Evolutionary conservation across 2,797 vertebrate species (phyloP).

Genomic region (Sebastes paucispinis): DNA sequence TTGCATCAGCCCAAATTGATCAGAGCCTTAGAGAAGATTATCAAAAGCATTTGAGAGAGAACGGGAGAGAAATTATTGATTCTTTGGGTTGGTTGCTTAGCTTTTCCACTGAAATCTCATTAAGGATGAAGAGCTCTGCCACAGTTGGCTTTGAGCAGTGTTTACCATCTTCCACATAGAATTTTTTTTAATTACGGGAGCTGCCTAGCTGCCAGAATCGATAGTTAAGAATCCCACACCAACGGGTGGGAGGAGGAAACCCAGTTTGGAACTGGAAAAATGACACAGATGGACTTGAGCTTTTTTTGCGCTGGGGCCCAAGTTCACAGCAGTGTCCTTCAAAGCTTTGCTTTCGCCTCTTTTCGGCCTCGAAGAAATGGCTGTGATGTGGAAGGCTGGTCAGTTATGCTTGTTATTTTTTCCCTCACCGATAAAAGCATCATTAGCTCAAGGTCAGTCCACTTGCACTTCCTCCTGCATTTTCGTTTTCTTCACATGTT

Average conservation of each 20-base stretch:
- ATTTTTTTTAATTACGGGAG: conserved; percentile 76
- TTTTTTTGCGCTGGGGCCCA: conserved; percentile 1
- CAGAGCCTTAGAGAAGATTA: conserved; percentile 76
- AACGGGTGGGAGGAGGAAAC: conserved; percentile 43
- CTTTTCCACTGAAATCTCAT: conserved; percentile 80
- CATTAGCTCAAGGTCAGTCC: conserved; percentile 58
- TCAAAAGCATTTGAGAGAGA: conserved; percentile 78
- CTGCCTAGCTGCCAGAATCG: conserved; percentile 71
- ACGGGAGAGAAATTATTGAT: conserved; percentile 75
- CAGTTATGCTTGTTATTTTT: conserved; percentile 36
- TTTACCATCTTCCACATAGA: conserved; percentile 77
- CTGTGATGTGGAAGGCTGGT: conserved; percentile 20
- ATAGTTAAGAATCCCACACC: conserved; percentile 67
- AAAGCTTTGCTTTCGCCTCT: conserved; percentile 34
- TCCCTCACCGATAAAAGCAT: conserved; percentile 42
- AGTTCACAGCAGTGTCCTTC: conserved; percentile 52
- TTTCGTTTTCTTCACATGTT: conserved; percentile 40
- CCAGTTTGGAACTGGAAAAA: conserved; percentile 43
- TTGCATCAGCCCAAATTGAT: conserved; percentile 76
- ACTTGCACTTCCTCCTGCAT: conserved; percentile 22
- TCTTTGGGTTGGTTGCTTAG: conserved; percentile 69
- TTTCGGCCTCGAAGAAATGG: conserved; percentile 15
- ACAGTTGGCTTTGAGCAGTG: conserved; percentile 76
- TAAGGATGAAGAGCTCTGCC: conserved; percentile 72
- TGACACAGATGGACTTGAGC: conserved; percentile 56